A percentile compares a stretch with the other conserved stretches of the same genome.
These are phyloP conservation scores for Muscina levida DNA, from an alignment of 2,888 invertebrate genomes.

Conservation along the genomic window DNA sequence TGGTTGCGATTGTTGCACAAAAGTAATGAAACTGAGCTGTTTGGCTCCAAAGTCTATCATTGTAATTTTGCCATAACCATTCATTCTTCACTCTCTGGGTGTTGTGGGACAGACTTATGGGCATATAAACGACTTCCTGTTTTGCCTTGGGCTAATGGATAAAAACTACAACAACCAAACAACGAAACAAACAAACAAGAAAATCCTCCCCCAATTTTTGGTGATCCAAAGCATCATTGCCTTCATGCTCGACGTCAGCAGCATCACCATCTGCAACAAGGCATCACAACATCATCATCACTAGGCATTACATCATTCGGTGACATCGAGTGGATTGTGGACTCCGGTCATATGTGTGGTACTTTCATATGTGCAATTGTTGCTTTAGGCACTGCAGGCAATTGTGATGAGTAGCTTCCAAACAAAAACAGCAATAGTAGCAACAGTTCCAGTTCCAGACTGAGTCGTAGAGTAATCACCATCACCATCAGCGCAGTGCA, in stretches of 20 bases:
- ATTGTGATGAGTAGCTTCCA: constrained; percentile 67
- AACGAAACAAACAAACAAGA: constrained; percentile 45
- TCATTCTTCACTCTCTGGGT: not conserved
- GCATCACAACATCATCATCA: constrained; percentile 53
- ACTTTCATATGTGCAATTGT: constrained; percentile 61
- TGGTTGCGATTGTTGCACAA: constrained; percentile 66
- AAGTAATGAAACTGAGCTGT: constrained; percentile 63
- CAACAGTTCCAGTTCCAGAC: constrained; percentile 35
- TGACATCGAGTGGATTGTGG: constrained; percentile 52
- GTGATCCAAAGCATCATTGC: constrained; percentile 30
- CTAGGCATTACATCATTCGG: constrained; percentile 63
- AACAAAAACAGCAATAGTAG: constrained; percentile 46
- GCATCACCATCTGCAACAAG: constrained; percentile 2
- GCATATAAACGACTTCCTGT: constrained; percentile 64
- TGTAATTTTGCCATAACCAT: constrained; percentile 47
- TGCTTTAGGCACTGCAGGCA: constrained; percentile 70
- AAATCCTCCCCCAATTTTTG: constrained; percentile 55
- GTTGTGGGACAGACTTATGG: constrained; percentile 65
- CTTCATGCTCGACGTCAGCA: not conserved
- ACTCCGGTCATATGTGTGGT: constrained; percentile 51
- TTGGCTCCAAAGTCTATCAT: constrained; percentile 38
- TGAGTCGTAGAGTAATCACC: constrained; percentile 8
- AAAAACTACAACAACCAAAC: constrained; percentile 37
- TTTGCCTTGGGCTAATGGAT: constrained; percentile 54
- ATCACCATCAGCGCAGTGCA: not conserved